Evolutionary conservation across 2,797 vertebrate genomes (phyloP).

Genomic region (Platyrinchus mystaceus): DNA sequence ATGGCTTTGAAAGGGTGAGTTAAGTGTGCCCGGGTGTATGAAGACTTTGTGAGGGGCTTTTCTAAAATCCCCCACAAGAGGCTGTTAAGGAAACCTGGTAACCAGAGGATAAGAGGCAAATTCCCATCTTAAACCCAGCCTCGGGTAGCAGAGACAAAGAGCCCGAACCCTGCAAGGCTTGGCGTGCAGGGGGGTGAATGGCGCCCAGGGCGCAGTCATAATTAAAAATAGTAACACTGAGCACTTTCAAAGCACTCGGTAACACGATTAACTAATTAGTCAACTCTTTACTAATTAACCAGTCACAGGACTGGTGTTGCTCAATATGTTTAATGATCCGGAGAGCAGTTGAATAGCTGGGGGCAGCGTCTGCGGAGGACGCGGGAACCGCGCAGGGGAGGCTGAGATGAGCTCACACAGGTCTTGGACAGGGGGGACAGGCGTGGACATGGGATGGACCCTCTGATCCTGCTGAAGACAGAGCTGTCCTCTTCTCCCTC

Average conservation of each 20-base stretch:
- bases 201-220: not conserved
- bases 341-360: constrained; percentile 39
- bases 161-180: not conserved
- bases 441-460: not conserved
- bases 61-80: not conserved
- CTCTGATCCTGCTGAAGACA: no score
- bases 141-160: not conserved
- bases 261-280: constrained; percentile 66
- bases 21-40: not conserved
- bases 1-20: not conserved
- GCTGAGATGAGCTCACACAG: not conserved
- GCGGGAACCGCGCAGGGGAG: not conserved
- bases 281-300: constrained; percentile 65
- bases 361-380: not conserved
- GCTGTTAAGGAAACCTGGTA: not conserved
- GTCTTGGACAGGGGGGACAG: not conserved
- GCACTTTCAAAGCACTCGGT: constrained; percentile 40
- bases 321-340: constrained; percentile 65
- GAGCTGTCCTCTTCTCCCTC: not conserved
- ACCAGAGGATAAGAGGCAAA: not conserved
- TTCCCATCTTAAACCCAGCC: not conserved
- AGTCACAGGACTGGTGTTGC: constrained; percentile 52
- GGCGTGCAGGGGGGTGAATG: not conserved
- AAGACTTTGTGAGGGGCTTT: not conserved
- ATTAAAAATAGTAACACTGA: constrained; percentile 52